phyloP scores from a whole-genome alignment of 2,888 invertebrate species.

The Pterobdella sp. region DNA sequence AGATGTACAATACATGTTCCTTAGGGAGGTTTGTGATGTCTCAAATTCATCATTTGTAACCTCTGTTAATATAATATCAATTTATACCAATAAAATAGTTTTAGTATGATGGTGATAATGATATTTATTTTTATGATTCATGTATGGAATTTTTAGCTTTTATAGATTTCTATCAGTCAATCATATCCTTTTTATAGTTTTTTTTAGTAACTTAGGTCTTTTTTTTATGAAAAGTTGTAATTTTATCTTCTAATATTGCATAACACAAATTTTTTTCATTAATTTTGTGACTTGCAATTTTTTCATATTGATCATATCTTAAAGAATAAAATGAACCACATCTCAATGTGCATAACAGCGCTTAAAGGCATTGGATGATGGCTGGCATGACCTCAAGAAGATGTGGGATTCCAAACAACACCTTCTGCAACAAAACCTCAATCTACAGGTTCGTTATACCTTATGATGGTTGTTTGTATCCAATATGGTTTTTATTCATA shows the following conservation, averaged over 20 bases:
- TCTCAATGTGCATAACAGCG: constrained; percentile 60
- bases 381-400: constrained; percentile 96
- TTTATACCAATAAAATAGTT: no score
- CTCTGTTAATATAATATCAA: constrained; percentile 30
- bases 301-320: neutral
- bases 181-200: no score
- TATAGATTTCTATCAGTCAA: neutral
- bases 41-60: no score
- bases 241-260: no score
- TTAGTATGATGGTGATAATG: constrained; percentile 87
- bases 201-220: no score
- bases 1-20: constrained; percentile 99
- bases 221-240: no score
- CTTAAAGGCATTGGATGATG: constrained; percentile 91
- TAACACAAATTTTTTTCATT: neutral
- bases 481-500: no score
- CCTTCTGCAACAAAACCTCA: constrained; percentile 83
- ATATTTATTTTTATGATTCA: no score
- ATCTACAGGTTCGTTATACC: constrained; percentile 54
- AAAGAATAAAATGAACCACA: no score
- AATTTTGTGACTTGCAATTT: neutral
- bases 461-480: no score
- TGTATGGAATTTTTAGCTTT: neutral
- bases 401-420: constrained; percentile 99
- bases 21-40: constrained; percentile 63